A percentile compares a stretch with the other conserved stretches of the same genome.
phyloP scores from a whole-genome alignment of 2,888 invertebrate species.

The Folsomia manolachei region DNA sequence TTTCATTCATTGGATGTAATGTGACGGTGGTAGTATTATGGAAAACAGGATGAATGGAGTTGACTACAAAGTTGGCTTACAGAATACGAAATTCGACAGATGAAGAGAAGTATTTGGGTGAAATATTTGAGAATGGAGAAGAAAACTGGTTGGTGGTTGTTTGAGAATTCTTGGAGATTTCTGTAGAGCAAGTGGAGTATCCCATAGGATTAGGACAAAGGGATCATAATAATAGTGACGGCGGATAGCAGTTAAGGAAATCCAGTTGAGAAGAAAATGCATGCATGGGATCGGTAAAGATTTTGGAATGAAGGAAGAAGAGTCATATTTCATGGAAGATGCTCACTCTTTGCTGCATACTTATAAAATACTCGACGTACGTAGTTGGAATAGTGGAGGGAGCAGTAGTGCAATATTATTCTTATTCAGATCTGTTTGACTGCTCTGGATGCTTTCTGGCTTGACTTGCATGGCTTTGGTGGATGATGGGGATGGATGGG shows the following conservation, averaged over 20 bases:
- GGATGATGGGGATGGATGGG: background rate
- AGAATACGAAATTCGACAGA: conserved; percentile 44
- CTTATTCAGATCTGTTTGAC: background rate
- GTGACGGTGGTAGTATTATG: background rate
- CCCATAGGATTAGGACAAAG: conserved; percentile 49
- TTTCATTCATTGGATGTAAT: background rate
- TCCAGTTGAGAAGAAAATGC: conserved; percentile 19
- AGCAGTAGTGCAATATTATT: background rate
- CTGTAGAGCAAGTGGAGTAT: conserved; percentile 27
- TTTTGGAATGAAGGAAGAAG: conserved; percentile 41
- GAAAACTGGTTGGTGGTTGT: conserved; percentile 10
- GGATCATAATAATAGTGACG: conserved; percentile 43
- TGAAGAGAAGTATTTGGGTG: conserved; percentile 20
- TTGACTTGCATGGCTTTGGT: background rate
- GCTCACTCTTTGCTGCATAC: conserved; percentile 47
- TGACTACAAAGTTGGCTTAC: conserved; percentile 31
- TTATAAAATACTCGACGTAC: conserved; percentile 27
- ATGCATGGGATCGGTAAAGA: conserved; percentile 38
- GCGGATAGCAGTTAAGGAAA: conserved; percentile 44
- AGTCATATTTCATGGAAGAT: conserved; percentile 46
- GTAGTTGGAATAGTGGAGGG: background rate
- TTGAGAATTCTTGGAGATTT: conserved; percentile 15
- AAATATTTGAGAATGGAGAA: background rate
- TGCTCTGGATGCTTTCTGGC: background rate
- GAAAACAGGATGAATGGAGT: conserved; percentile 11